Conservation (phyloP, 2,888 invertebrate species). For the Lithophane leautieri region DNA sequence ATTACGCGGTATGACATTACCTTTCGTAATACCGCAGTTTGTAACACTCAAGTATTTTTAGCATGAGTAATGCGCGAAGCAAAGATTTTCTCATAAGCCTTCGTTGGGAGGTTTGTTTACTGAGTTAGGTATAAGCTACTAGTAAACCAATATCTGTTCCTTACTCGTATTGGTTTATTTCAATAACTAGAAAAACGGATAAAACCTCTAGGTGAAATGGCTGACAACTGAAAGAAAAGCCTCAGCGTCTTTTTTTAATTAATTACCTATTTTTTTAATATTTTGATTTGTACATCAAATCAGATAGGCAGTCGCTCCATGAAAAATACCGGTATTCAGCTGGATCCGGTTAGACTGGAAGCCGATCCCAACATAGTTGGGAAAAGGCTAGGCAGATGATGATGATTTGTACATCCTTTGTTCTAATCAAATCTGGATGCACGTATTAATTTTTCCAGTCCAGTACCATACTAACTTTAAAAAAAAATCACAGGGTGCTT, state of each 20-base stretch:
- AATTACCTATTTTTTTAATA: no score
- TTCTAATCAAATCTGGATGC: background rate
- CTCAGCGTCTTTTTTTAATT: no score
- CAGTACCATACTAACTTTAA: no score
- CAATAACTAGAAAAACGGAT: background rate
- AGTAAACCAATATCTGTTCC: no score
- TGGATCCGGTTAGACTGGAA: no score
- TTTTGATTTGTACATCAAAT: no score
- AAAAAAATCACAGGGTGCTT: background rate
- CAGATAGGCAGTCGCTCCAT: no score
- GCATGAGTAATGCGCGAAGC: conserved; percentile 44
- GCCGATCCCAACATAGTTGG: no score
- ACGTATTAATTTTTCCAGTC: background rate
- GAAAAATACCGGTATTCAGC: no score
- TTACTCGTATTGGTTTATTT: background rate
- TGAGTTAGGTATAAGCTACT: background rate
- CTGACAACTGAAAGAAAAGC: no score
- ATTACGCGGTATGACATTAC: conserved; percentile 69
- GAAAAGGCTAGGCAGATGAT: no score
- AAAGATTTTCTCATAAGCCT: conserved; percentile 21
- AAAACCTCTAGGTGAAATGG: background rate
- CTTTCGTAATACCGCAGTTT: conserved; percentile 62
- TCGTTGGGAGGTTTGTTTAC: conserved; percentile 15
- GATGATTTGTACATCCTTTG: no score
- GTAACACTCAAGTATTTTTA: conserved; percentile 65